Base-by-base conservation (phyloP, 37 sponge, comb jelly and placozoan species). In the Diacarnus erythraeanus region DNA sequence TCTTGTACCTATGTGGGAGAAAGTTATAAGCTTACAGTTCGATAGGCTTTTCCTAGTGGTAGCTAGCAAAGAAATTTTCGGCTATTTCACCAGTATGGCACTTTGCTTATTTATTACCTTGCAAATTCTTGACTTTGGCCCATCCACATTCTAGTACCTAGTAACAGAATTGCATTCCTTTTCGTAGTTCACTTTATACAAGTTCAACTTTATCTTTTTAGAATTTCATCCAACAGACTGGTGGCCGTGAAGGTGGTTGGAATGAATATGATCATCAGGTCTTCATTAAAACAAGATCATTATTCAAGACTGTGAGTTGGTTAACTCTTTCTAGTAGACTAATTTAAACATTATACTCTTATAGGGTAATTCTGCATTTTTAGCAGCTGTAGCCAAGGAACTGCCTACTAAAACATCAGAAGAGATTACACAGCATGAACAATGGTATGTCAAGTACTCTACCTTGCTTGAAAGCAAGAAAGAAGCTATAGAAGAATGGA, bases 211-310 rank as follows among this genome's bases (percentile, higher is more conserved):
- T 56, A 69, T 74, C 35, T 44, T 42, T 76, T 3, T 38, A 93
- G 94, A 71, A 72, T n/a, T 96, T 91, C 44, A 83, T 96, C 43
- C 69, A 76, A 56, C 87, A 83, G 56, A 89, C 78, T 30, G 90
- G 95, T 20, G 97, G 95, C 23, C 80, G 85, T 43, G 44, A 75
- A 22, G 95, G 93, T 25, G 97, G 95, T 3, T 97, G 97, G 97
- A 95, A 97, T 64, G 90, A 94, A 21, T 83, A 80, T 39, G 97
- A 97, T 67, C 95, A 97, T 65, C 73, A 89, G 8, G 76, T 83
- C 1, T 97, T 93, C 63, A 38, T 94, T 5, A 90, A 70, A 61
- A 38, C 77, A 30, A 69, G 78, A 27, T 9, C 59, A 87, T 42
- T 22, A 42, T 37, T 72, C n/a, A 25, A 36, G 6, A 27, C 30